Conservation (phyloP, 2,888 invertebrate genomes). For the Plagodis dolabraria region DNA sequence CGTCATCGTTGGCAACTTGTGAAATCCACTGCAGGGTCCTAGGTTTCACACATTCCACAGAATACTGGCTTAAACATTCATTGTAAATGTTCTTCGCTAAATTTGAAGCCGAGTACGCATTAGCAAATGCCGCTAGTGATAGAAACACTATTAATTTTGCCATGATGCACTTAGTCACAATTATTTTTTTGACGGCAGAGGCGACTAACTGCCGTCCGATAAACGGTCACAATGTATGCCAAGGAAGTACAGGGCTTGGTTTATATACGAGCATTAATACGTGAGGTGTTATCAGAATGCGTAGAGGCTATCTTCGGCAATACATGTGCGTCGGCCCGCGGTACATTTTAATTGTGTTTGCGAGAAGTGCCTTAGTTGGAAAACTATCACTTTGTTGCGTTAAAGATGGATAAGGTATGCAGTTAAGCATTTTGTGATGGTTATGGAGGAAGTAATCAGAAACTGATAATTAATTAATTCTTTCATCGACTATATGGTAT, state of each 20-base stretch:
- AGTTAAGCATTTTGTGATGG: too few relatives aligned
- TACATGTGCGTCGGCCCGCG: conserved; percentile 54
- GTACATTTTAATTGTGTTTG: conserved; percentile 70
- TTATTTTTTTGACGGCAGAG: conserved; percentile 64
- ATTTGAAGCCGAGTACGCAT: conserved; percentile 85
- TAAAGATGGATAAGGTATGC: conserved; percentile 18
- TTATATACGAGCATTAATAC: conserved; percentile 85
- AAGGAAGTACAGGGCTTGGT: conserved; percentile 77
- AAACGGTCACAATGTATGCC: conserved; percentile 79
- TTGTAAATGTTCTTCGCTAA: conserved; percentile 87
- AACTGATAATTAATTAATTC: too few relatives aligned
- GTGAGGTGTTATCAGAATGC: conserved; percentile 75
- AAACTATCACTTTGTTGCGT: conserved; percentile 67
- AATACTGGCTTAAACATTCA: conserved; percentile 88
- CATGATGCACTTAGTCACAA: conserved; percentile 69
- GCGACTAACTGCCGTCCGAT: conserved; percentile 75
- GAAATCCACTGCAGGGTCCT: conserved; percentile 91
- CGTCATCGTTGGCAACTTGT: conserved; percentile 87
- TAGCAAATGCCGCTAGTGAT: conserved; percentile 64
- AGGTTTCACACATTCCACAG: conserved; percentile 90
- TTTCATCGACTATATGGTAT: too few relatives aligned
- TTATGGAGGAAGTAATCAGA: too few relatives aligned
- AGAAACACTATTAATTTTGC: conserved; percentile 74
- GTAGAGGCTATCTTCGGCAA: conserved; percentile 64
- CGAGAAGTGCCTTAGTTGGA: conserved; percentile 65